phyloP scores from a whole-genome alignment of 2,888 invertebrate species.

The Incurvaria masculella region DNA sequence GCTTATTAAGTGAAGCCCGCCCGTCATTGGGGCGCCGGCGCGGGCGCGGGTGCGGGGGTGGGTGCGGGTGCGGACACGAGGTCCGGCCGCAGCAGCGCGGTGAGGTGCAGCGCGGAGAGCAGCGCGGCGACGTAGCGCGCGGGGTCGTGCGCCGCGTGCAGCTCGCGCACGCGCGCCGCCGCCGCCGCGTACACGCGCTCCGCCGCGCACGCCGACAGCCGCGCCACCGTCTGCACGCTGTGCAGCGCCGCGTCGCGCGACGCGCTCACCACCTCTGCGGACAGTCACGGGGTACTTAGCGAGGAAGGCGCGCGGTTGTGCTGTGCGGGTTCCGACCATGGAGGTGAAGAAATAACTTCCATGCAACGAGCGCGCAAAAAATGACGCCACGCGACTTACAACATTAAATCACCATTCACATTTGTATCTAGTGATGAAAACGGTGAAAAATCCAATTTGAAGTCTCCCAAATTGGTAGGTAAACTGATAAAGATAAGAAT shows the following conservation, averaged over 20 bases:
- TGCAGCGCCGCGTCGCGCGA: conserved; percentile 65
- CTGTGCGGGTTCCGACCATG: background rate
- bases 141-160: conserved; percentile 34
- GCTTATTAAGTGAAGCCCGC: conserved; percentile 20
- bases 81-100: conserved; percentile 12
- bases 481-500: too few species aligned
- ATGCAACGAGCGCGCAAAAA: too few species aligned
- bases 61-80: conserved; percentile 18
- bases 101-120: conserved; percentile 43
- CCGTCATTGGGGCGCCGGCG: conserved; percentile 16
- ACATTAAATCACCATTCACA: background rate
- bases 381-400: too few species aligned
- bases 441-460: too few species aligned
- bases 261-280: conserved; percentile 57
- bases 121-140: conserved; percentile 43
- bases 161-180: conserved; percentile 55
- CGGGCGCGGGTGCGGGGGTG: conserved; percentile 16
- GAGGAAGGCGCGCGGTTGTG: background rate
- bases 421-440: background rate
- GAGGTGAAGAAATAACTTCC: too few species aligned
- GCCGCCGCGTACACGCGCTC: conserved; percentile 67
- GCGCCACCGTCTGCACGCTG: conserved; percentile 69
- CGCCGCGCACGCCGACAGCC: conserved; percentile 68
- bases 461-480: too few species aligned
- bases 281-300: background rate